phyloP scores from a whole-genome alignment of 1,140 invertebrate genomes.

The Aleiodes sp. region DNA sequence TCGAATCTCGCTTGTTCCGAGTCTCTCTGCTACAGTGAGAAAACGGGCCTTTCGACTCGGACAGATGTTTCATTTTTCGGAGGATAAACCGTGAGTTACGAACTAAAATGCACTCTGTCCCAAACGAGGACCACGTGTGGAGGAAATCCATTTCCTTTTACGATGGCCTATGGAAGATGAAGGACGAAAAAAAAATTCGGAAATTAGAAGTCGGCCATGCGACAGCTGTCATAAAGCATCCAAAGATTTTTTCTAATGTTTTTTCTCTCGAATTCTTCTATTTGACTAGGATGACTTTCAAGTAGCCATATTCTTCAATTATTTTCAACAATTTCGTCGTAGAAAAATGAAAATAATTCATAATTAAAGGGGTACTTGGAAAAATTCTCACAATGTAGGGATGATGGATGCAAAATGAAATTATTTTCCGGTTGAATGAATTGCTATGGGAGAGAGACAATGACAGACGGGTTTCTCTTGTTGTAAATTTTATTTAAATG shows the following conservation, averaged over 20 bases:
- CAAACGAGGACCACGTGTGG: conserved; percentile 60
- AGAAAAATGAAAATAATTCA: no score
- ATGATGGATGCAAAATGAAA: neutral
- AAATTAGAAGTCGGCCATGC: conserved; percentile 31
- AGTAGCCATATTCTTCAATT: neutral
- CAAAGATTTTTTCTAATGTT: conserved; percentile 5
- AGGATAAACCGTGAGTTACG: neutral
- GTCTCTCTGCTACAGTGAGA: neutral
- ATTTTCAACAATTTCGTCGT: neutral
- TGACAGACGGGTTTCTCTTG: conserved; percentile 19
- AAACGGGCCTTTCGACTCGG: conserved; percentile 30
- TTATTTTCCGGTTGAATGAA: neutral
- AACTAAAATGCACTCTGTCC: no score
- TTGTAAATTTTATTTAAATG: neutral
- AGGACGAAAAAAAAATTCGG: conserved; percentile 35
- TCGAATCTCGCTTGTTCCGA: no score
- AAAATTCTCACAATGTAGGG: neutral
- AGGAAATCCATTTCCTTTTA: conserved; percentile 64
- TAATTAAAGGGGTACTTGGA: neutral
- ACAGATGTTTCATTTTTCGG: conserved; percentile 50
- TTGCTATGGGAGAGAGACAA: neutral
- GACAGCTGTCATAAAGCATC: conserved; percentile 32
- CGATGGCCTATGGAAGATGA: conserved; percentile 35
- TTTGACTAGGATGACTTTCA: neutral
- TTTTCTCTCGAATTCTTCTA: neutral